Evolutionary conservation across 2,797 vertebrate species (phyloP).

Genomic region (Geotrypetes seraphini): DNA sequence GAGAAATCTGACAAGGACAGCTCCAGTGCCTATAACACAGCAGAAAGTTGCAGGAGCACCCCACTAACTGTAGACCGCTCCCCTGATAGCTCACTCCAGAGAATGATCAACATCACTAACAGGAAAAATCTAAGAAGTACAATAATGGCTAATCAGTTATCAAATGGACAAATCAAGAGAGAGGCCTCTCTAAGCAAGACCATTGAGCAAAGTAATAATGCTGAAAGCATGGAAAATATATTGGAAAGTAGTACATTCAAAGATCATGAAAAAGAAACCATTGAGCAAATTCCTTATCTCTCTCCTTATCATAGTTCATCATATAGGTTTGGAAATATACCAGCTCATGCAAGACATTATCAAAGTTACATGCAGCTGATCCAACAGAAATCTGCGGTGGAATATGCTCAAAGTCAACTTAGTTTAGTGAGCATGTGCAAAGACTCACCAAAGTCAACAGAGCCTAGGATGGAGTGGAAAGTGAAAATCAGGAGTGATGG

Average conservation of each 20-base stretch:
- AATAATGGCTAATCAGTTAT: conserved; percentile 33
- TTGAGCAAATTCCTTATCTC: conserved; percentile 72
- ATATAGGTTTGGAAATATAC: conserved; percentile 73
- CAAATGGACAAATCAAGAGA: conserved; percentile 39
- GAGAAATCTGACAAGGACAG: conserved; percentile 95
- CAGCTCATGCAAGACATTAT: conserved; percentile 83
- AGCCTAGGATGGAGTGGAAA: conserved; percentile 95
- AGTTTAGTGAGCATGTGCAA: conserved; percentile 80
- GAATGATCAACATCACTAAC: conserved; percentile 81
- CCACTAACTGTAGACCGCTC: conserved; percentile 80
- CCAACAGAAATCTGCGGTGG: conserved; percentile 86
- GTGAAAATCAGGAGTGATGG: conserved; percentile 91
- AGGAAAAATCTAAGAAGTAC: conserved; percentile 78
- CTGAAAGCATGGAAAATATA: conserved; percentile 48
- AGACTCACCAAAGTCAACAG: conserved; percentile 58
- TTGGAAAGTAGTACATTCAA: conserved; percentile 49
- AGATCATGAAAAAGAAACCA: conserved; percentile 40
- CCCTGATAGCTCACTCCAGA: conserved; percentile 81
- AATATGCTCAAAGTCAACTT: conserved; percentile 87
- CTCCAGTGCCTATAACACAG: conserved; percentile 93
- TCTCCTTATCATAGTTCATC: conserved; percentile 81
- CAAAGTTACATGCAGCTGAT: conserved; percentile 96
- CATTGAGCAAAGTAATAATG: conserved; percentile 50
- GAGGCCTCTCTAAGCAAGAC: conserved; percentile 45
- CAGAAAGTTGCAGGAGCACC: conserved; percentile 88